phyloP scores from a whole-genome alignment of 2,113 vertebrate species.

The Ciconia stormi region DNA sequence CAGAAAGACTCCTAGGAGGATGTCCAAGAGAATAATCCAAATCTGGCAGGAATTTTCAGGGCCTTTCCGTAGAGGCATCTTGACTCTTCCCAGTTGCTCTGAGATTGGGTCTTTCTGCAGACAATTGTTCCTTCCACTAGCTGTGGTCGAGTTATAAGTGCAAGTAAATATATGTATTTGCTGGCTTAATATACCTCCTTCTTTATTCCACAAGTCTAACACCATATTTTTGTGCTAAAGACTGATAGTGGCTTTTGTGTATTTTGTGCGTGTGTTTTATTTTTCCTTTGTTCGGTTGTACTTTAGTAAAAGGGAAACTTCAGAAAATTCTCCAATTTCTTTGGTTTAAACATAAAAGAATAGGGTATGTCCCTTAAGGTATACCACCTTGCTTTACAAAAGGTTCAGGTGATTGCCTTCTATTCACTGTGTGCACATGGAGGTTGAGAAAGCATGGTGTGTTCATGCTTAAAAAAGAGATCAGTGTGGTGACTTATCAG shows the following conservation, averaged over 20 bases:
- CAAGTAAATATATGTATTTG: not conserved
- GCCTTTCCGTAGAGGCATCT: not conserved
- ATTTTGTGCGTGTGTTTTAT: not conserved
- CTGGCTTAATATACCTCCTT: not conserved
- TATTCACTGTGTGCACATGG: not conserved
- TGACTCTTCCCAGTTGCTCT: not conserved
- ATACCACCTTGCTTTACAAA: not conserved
- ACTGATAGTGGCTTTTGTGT: not conserved
- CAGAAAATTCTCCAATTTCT: not conserved
- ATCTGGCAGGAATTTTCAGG: not conserved
- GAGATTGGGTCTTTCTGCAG: not conserved
- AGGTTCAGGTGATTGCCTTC: not conserved
- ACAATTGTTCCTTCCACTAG: not conserved
- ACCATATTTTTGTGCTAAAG: not conserved
- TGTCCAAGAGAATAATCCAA: not conserved
- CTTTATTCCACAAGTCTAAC: not conserved
- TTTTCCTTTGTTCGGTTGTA: not conserved
- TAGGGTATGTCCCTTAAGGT: not conserved
- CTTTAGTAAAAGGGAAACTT: not conserved
- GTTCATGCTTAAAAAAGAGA: not conserved
- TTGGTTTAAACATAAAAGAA: not conserved
- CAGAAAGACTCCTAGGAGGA: not conserved
- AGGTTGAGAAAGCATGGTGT: not conserved
- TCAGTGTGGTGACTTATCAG: not conserved
- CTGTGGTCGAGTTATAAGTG: not conserved